Conservation (phyloP, 2,797 vertebrate genomes). For the Calcarius lapponicus region DNA sequence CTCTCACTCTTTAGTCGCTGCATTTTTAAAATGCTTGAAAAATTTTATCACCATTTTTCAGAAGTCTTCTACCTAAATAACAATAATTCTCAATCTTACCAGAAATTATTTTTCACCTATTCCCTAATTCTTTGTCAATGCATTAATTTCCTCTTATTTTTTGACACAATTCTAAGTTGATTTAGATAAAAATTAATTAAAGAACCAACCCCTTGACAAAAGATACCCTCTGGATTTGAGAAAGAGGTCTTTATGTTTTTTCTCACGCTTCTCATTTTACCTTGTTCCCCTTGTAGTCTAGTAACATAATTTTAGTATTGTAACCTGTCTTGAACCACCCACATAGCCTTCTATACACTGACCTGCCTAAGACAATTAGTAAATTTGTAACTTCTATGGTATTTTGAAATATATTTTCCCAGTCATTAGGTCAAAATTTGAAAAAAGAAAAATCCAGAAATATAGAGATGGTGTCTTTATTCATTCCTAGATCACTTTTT, state of each 20-base stretch:
- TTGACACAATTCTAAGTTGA: background rate
- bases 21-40: background rate
- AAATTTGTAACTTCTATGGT: background rate
- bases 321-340: background rate
- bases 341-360: background rate
- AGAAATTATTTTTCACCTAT: background rate
- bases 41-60: background rate
- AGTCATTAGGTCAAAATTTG: background rate
- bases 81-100: background rate
- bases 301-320: background rate
- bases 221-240: background rate
- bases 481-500: background rate
- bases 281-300: background rate
- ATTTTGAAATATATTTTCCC: background rate
- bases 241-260: background rate
- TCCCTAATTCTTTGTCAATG: background rate
- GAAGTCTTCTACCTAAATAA: background rate
- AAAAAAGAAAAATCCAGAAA: background rate
- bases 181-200: background rate
- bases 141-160: background rate
- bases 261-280: background rate
- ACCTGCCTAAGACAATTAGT: background rate
- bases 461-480: background rate
- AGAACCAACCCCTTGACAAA: accelerated
- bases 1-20: background rate